phyloP scores from a whole-genome alignment of 2,113 vertebrate genomes.

The Saccopteryx bilineata region DNA sequence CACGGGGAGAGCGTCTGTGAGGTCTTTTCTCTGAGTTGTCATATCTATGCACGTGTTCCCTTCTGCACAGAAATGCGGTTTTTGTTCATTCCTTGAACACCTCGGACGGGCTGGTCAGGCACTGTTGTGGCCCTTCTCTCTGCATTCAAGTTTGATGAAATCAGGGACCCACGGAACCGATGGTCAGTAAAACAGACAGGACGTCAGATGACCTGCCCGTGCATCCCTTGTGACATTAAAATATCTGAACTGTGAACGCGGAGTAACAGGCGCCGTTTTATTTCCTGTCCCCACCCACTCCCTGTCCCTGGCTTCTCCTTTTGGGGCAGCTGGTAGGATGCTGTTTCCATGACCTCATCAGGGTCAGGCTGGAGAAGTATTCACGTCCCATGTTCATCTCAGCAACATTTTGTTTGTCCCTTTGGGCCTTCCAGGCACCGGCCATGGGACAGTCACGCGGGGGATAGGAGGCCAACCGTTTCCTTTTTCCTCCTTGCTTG shows the following conservation, averaged over 20 bases:
- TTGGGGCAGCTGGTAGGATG: background rate
- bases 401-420: background rate
- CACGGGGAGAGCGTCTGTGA: background rate
- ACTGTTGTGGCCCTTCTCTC: background rate
- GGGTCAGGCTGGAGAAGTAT: background rate
- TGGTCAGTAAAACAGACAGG: background rate
- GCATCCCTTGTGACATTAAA: conserved; percentile 4
- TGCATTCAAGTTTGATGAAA: background rate
- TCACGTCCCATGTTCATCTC: background rate
- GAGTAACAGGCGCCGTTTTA: background rate
- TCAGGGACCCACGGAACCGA: background rate
- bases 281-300: too few relatives aligned
- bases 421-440: background rate
- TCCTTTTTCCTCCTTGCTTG: background rate
- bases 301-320: rapidly evolving
- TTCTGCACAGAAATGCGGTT: background rate
- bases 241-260: background rate
- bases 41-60: background rate
- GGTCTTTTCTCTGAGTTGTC: conserved; percentile 38
- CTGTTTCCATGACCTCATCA: background rate
- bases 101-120: background rate
- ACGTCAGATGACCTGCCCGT: background rate
- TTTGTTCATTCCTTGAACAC: background rate
- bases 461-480: background rate
- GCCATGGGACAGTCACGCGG: background rate